Percentiles rank a stretch among this genome's conserved stretches.
Conservation (phyloP, 2,797 vertebrate genomes). For the Syndactyla subalaris region DNA sequence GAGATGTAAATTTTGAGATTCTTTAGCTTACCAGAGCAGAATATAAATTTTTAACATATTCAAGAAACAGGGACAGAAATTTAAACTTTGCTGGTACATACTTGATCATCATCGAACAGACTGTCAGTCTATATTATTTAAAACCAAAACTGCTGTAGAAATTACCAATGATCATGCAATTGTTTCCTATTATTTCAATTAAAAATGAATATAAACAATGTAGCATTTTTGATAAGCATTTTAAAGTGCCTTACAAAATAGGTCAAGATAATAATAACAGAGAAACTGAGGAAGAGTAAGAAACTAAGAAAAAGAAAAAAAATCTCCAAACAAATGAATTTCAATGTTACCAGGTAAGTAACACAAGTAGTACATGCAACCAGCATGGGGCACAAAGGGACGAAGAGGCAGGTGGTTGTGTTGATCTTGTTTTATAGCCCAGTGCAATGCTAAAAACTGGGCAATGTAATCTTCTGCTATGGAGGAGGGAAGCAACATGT, state of each 20-base stretch:
- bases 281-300: background rate
- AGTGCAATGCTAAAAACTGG: background rate
- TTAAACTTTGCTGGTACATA: background rate
- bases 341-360: background rate
- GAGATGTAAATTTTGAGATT: background rate
- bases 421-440: background rate
- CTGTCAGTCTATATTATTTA: background rate
- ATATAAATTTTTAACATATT: background rate
- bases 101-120: background rate
- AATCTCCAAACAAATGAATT: accelerated
- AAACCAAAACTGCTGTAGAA: background rate
- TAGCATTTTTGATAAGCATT: background rate
- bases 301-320: background rate
- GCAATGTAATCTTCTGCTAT: background rate
- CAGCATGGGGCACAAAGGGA: background rate
- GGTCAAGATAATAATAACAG: background rate
- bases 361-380: background rate
- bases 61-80: background rate
- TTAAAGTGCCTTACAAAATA: background rate
- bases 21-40: background rate
- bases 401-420: background rate
- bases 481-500: background rate
- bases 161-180: background rate
- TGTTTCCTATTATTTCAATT: background rate
- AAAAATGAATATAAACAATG: background rate